Percentiles rank a stretch among this genome's conserved stretches.
Conservation (phyloP, 2,888 invertebrate species). For the Blomia tropicalis region DNA sequence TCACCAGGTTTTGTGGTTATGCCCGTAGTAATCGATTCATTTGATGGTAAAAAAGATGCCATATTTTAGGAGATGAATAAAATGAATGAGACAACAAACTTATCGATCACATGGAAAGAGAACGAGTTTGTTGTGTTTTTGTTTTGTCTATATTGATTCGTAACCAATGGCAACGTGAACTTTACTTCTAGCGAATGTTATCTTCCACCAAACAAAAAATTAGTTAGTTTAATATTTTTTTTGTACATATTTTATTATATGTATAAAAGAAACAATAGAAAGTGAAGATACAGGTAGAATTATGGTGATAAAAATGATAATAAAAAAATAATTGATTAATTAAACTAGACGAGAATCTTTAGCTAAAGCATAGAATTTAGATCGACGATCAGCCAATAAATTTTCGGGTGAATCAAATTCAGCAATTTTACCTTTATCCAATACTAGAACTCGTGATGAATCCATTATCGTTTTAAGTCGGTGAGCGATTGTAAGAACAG, state of each 20-base stretch:
- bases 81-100: no score
- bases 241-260: neutral
- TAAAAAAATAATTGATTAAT: neutral
- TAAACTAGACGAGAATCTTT: conserved; percentile 49
- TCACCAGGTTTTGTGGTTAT: neutral
- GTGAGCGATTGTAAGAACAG: conserved; percentile 39
- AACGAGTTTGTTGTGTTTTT: no score
- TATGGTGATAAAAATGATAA: neutral
- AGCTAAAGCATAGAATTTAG: conserved; percentile 65
- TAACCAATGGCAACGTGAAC: no score
- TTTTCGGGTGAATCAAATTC: conserved; percentile 59
- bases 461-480: conserved; percentile 25
- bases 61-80: no score
- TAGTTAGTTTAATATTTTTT: no score
- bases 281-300: neutral
- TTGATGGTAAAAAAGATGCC: no score
- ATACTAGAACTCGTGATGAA: conserved; percentile 52
- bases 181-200: no score
- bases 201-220: no score
- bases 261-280: neutral
- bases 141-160: no score
- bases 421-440: conserved; percentile 56
- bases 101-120: no score
- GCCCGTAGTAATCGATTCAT: neutral
- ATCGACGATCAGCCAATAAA: conserved; percentile 50